Evolutionary conservation across 2,888 invertebrate genomes (phyloP).

Genomic region (Torymus auratus): DNA sequence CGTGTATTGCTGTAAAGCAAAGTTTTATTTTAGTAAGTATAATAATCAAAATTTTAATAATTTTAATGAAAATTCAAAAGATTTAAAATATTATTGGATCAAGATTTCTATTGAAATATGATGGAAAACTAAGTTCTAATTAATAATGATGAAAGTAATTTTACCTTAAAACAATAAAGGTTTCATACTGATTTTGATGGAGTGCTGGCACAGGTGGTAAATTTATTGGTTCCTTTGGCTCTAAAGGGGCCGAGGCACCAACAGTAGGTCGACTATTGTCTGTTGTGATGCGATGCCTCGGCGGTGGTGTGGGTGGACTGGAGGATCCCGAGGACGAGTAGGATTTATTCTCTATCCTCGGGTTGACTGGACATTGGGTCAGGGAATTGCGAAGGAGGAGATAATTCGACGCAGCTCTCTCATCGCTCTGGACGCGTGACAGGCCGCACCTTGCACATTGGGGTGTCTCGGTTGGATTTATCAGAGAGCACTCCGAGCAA

Average conservation of each 20-base stretch:
- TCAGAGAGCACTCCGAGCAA: constrained; percentile 91
- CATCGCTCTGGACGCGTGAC: constrained; percentile 69
- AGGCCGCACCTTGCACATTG: constrained; percentile 90
- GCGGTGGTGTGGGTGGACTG: constrained; percentile 70
- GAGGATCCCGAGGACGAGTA: constrained; percentile 68
- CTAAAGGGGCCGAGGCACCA: constrained; percentile 30
- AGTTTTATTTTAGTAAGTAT: background rate
- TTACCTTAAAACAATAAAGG: constrained; percentile 54
- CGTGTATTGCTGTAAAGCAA: constrained; percentile 61
- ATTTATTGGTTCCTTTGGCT: constrained; percentile 38
- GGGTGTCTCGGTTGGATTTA: constrained; percentile 91
- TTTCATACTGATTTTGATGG: constrained; percentile 53
- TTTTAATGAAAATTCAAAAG: constrained; percentile 14
- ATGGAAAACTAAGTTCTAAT: too few species aligned
- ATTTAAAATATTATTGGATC: background rate
- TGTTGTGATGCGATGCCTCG: constrained; percentile 61
- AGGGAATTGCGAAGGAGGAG: constrained; percentile 54
- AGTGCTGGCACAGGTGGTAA: constrained; percentile 41
- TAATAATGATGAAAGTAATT: background rate
- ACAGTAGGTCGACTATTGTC: constrained; percentile 27
- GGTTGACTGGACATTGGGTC: constrained; percentile 48
- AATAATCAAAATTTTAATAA: background rate
- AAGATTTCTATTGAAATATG: too few species aligned
- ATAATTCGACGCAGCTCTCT: constrained; percentile 58
- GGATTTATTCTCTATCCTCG: constrained; percentile 65